These are phyloP conservation scores for Galbula dea DNA, from an alignment of 2,113 vertebrate species.

Conservation along the genomic window DNA sequence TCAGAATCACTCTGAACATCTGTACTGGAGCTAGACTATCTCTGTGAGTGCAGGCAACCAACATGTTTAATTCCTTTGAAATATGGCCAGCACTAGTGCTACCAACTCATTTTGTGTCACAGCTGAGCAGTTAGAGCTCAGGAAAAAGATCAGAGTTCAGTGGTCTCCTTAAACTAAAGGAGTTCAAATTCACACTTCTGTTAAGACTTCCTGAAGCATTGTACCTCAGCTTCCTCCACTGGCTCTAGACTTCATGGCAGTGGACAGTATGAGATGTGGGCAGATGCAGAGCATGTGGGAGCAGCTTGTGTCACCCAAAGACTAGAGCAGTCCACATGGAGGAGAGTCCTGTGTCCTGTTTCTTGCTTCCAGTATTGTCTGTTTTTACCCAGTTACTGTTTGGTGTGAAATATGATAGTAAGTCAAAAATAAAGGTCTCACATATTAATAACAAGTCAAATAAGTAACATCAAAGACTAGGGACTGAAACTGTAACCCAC, in stretches of 20 bases:
- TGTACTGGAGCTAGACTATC: not conserved
- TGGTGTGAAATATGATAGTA: not conserved
- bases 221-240: not conserved
- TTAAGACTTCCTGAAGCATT: not conserved
- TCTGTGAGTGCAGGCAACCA: not conserved
- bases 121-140: not conserved
- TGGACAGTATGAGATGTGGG: not conserved
- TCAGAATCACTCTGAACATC: not conserved
- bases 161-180: not conserved
- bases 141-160: not conserved
- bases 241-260: not conserved
- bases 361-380: not conserved
- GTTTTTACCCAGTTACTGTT: not conserved
- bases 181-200: not conserved
- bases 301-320: not conserved
- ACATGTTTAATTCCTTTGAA: not conserved
- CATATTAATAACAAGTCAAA: not conserved
- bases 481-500: not conserved
- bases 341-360: not conserved
- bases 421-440: not conserved
- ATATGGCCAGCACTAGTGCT: fast-evolving
- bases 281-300: not conserved
- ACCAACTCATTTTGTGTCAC: not conserved
- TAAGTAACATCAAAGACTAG: not conserved
- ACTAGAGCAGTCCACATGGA: not conserved